Evolutionary conservation across 2,113 vertebrate genomes (phyloP), one percentile per base, ranked within the genome.

Genomic region (Aegithalos caudatus): DNA sequence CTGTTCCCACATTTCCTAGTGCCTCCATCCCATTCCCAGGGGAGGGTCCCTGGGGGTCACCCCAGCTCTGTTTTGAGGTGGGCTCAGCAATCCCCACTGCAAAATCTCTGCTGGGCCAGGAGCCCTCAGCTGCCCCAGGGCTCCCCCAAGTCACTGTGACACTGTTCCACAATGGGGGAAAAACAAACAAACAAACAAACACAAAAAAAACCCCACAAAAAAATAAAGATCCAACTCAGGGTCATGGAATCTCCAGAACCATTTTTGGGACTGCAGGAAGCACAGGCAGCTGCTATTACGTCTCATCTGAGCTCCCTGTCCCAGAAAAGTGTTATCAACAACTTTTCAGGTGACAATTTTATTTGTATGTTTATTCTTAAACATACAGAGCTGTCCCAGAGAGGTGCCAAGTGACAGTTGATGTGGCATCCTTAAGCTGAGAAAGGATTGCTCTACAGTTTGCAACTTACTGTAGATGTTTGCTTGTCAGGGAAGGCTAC

Each of bases 311-410:
- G 80, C 53, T 88, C 86, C 17, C 25, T 53, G 58, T 51, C 92
- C 93, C 56, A 77, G 87, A 78, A 86, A 74, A 90, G 29, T 25
- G 38, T 73, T 67, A 90, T 80, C 81, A 66, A 42, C 53, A 33
- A 60, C 50, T 76, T 86, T 54, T 54, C 50, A 64, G 60, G 48
- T 84, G 87, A 91, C 91, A 86, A 64, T 38, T 90, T 73, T 54
- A 83, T 94, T 87, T 80, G 78, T 86, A 14, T 58, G 27, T 93
- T 95, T 92, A 71, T 70, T 77, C 80, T 86, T 92, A 86, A 95
- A 38, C 29, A 72, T 0, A 60, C 56, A 62, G 62, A 81, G 67
- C 35, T 90, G 38, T 86, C 64, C 76, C 19, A 14, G 51, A 74
- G 82, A 67, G 60, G 69, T 28, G 60, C 84, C 86, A 90, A 95